These are phyloP conservation scores for Perognathus longimembris DNA, from an alignment of 2,113 vertebrate genomes.

Conservation along the genomic window DNA sequence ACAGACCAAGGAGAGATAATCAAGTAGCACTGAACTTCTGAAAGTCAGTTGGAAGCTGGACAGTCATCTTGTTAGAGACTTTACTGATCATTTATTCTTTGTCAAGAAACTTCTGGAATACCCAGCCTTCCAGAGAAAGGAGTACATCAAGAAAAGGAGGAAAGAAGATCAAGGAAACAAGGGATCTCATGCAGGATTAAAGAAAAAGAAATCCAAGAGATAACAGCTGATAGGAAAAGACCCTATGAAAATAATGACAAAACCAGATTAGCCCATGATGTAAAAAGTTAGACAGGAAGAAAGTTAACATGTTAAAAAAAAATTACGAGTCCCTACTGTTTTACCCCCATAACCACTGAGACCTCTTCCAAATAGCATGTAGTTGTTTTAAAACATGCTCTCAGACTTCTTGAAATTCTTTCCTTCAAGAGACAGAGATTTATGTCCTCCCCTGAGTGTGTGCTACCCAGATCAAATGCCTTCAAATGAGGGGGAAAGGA, in stretches of 20 bases:
- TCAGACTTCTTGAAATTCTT: not conserved
- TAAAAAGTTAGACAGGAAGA: not conserved
- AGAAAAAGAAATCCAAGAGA: not conserved
- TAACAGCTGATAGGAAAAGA: not conserved
- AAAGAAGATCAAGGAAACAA: not conserved
- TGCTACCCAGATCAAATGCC: not conserved
- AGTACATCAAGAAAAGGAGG: not conserved
- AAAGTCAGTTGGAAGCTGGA: not conserved
- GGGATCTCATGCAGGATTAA: not conserved
- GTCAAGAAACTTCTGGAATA: not conserved
- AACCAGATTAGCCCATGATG: not conserved
- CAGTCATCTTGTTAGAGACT: not conserved
- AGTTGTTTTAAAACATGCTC: not conserved
- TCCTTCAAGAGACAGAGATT: not conserved
- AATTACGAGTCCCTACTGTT: not conserved
- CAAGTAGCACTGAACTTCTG: not conserved
- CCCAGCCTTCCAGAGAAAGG: not conserved
- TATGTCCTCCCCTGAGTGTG: not conserved
- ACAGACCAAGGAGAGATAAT: not conserved
- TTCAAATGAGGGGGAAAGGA: not conserved
- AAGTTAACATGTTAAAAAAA: not conserved
- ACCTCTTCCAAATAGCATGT: not conserved
- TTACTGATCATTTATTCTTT: not conserved
- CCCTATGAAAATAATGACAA: not conserved
- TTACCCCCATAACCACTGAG: not conserved